A percentile compares a stretch with the other conserved stretches of the same genome.
phyloP scores from a whole-genome alignment of 1,140 invertebrate genomes.

The Zaprionus nigranus region DNA sequence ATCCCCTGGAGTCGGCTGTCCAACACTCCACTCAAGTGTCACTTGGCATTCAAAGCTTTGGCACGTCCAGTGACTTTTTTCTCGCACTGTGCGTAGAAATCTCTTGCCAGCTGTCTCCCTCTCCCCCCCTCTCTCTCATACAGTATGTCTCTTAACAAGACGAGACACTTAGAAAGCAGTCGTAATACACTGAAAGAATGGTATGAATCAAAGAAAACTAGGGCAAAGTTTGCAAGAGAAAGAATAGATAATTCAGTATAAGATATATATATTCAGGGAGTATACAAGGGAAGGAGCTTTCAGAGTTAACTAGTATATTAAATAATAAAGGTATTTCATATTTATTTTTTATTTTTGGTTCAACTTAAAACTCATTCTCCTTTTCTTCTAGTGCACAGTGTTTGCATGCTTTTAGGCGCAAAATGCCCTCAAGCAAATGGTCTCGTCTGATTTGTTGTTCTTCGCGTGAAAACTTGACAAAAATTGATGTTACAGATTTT shows the following conservation, averaged over 20 bases:
- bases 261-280: background rate
- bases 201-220: background rate
- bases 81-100: slow-evolving; percentile 47
- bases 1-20: slow-evolving; percentile 16
- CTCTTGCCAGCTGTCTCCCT: slow-evolving; percentile 12
- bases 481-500: slow-evolving; percentile 55
- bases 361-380: background rate
- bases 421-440: slow-evolving; percentile 34
- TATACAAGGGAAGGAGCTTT: background rate
- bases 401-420: slow-evolving; percentile 46
- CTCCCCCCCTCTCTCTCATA: background rate
- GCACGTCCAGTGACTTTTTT: slow-evolving; percentile 56
- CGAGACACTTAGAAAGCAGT: slow-evolving; percentile 43
- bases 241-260: background rate
- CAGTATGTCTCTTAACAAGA: slow-evolving; percentile 31
- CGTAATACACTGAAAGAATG: slow-evolving; percentile 20
- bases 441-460: slow-evolving; percentile 47
- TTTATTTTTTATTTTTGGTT: no score
- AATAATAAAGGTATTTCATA: no score
- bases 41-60: slow-evolving; percentile 56
- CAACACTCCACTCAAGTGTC: slow-evolving; percentile 55
- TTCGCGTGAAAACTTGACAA: slow-evolving; percentile 49
- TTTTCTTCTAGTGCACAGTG: slow-evolving; percentile 29
- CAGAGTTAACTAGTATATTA: background rate
- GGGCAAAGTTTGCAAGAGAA: background rate